A percentile compares a stretch with the other conserved stretches of the same genome.
Conservation (phyloP, 2,113 vertebrate genomes). For the Felis chaus region DNA sequence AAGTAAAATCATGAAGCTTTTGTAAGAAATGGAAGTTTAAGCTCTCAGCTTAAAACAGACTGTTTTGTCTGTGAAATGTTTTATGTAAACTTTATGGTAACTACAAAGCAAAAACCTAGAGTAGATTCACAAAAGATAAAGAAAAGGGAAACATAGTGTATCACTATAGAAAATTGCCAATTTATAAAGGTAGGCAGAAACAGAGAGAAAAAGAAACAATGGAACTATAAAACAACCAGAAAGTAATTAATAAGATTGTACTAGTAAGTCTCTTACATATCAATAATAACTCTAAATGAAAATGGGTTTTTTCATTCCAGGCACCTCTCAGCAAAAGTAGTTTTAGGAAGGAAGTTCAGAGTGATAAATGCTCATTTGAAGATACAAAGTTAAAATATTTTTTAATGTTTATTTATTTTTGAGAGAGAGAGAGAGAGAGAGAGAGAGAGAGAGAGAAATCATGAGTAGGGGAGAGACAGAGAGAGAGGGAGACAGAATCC, state of each 20-base stretch:
- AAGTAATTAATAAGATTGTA: not conserved
- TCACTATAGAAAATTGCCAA: not conserved
- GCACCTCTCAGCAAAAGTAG: not conserved
- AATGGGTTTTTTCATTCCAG: not conserved
- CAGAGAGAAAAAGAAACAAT: not conserved
- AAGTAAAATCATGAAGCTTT: not conserved
- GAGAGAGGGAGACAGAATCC: no score
- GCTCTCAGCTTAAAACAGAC: not conserved
- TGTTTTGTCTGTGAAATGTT: not conserved
- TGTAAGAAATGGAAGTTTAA: not conserved
- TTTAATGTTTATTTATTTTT: no score
- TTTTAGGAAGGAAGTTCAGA: not conserved
- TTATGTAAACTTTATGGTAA: not conserved
- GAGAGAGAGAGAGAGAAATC: no score
- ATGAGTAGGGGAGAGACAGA: no score
- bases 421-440: no score
- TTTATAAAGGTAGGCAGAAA: not conserved
- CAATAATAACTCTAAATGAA: not conserved
- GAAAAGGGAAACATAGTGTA: not conserved
- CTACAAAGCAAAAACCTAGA: not conserved
- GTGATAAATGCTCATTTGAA: not conserved
- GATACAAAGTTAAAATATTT: no score
- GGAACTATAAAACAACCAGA: not conserved
- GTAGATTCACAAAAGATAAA: not conserved
- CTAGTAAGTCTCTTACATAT: not conserved